These are phyloP conservation scores for Xestia sexstrigata DNA, from an alignment of 2,888 invertebrate genomes.

Conservation along the genomic window DNA sequence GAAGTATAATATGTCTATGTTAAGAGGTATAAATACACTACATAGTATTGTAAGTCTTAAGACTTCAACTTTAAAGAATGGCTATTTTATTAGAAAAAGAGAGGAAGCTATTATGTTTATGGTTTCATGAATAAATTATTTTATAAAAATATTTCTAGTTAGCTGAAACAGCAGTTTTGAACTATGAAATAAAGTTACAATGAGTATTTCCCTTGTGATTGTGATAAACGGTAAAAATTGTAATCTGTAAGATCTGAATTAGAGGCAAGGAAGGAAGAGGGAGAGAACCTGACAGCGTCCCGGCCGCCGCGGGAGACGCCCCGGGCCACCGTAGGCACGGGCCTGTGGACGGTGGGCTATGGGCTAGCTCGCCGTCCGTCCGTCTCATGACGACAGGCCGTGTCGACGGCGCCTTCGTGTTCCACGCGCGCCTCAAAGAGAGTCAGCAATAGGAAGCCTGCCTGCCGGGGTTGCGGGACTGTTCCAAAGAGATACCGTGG, in stretches of 20 bases:
- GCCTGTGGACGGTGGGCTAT: too few relatives aligned
- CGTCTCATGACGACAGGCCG: too few relatives aligned
- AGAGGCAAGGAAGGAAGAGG: slow-evolving; percentile 17
- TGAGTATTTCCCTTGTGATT: slow-evolving; percentile 41
- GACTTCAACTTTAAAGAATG: not conserved
- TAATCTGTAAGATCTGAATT: slow-evolving; percentile 35
- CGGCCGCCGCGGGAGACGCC: too few relatives aligned
- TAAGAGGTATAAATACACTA: slow-evolving; percentile 14
- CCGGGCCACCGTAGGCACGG: too few relatives aligned
- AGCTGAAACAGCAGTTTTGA: slow-evolving; percentile 2
- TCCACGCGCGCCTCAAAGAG: too few relatives aligned
- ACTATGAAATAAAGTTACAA: slow-evolving; percentile 19
- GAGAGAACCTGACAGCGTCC: too few relatives aligned
- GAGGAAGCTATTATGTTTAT: slow-evolving; percentile 20
- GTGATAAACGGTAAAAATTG: slow-evolving; percentile 7
- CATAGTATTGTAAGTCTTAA: not conserved
- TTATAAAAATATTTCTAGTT: slow-evolving; percentile 40
- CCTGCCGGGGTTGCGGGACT: too few relatives aligned
- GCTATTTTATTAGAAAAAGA: slow-evolving; percentile 32
- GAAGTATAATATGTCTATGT: not conserved
- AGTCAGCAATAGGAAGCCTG: too few relatives aligned
- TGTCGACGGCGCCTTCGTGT: too few relatives aligned
- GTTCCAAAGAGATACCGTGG: too few relatives aligned
- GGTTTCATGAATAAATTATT: slow-evolving; percentile 23
- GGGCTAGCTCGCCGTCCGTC: too few relatives aligned